phyloP scores from a whole-genome alignment of 2,113 vertebrate genomes.

The Manacus vitellinus region DNA sequence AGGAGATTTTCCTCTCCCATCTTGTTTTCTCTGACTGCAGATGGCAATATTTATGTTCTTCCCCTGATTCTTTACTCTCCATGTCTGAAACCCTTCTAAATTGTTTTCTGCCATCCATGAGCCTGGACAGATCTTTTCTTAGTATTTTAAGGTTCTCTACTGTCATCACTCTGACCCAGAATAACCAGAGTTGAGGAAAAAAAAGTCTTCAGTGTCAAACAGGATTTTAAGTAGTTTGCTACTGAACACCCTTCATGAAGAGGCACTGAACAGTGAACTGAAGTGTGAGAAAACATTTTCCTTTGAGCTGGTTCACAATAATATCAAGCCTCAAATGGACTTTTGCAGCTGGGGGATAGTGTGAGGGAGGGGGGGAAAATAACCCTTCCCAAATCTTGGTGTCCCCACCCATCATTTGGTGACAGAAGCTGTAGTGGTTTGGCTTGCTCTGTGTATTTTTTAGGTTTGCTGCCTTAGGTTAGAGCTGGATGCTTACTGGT shows the following conservation, averaged over 20 bases:
- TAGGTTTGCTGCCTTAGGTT: constrained; percentile 14
- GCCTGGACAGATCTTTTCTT: neutral
- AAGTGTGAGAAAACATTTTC: neutral
- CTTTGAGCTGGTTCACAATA: neutral
- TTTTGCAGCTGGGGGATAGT: neutral
- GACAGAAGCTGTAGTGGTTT: constrained; percentile 5
- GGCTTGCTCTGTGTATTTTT: constrained; percentile 29
- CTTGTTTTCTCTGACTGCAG: neutral
- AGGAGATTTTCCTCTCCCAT: neutral
- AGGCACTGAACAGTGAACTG: neutral
- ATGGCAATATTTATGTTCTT: neutral
- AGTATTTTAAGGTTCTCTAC: neutral
- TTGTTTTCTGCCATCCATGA: neutral
- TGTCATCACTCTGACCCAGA: neutral
- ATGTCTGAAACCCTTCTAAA: neutral
- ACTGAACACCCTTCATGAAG: neutral
- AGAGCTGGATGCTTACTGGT: neutral
- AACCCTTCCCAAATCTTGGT: neutral
- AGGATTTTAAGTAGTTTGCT: neutral
- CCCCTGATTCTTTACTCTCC: neutral
- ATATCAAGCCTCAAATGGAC: neutral
- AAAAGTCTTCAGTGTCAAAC: neutral
- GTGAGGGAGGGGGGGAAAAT: neutral
- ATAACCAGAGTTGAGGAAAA: neutral
- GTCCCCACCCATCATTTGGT: constrained; percentile 19